Conservation (phyloP, 2,888 invertebrate species). For the Drosophila cracens region DNA sequence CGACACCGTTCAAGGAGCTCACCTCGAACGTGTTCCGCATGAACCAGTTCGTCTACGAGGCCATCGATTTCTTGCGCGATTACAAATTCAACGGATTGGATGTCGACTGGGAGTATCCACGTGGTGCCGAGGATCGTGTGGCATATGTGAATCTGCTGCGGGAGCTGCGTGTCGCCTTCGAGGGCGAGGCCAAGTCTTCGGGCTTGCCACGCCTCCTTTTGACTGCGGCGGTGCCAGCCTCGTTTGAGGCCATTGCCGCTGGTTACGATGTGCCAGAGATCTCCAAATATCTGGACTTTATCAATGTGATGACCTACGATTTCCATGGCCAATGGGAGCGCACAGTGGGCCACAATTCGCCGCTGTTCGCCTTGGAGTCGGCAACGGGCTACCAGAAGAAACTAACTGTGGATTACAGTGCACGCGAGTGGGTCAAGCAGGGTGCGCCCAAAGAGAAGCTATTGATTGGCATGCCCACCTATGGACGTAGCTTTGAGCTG, state of each 20-base stretch:
- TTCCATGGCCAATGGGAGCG: conserved; percentile 98
- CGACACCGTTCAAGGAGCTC: conserved; percentile 96
- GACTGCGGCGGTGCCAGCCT: conserved; percentile 96
- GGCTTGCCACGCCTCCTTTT: conserved; percentile 92
- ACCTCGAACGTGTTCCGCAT: conserved; percentile 96
- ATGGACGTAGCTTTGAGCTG: conserved; percentile 95
- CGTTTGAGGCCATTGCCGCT: conserved; percentile 96
- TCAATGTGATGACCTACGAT: conserved; percentile 98
- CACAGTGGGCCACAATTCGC: conserved; percentile 96
- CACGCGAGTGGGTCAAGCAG: conserved; percentile 96
- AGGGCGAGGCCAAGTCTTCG: conserved; percentile 95
- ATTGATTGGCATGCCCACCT: conserved; percentile 97
- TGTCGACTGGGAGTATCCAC: conserved; percentile 97
- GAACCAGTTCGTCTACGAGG: conserved; percentile 98
- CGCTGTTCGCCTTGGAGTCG: conserved; percentile 94
- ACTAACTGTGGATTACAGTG: conserved; percentile 95
- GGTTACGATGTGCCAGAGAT: conserved; percentile 97
- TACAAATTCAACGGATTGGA: conserved; percentile 97
- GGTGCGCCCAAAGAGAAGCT: conserved; percentile 97
- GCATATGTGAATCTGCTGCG: conserved; percentile 93
- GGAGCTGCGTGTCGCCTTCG: conserved; percentile 95
- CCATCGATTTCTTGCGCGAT: conserved; percentile 95
- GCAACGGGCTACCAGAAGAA: conserved; percentile 96
- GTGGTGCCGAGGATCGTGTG: conserved; percentile 94
- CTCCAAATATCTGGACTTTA: conserved; percentile 96